phyloP scores from a whole-genome alignment of 2,888 invertebrate genomes.

The Ephialtes manifestator region DNA sequence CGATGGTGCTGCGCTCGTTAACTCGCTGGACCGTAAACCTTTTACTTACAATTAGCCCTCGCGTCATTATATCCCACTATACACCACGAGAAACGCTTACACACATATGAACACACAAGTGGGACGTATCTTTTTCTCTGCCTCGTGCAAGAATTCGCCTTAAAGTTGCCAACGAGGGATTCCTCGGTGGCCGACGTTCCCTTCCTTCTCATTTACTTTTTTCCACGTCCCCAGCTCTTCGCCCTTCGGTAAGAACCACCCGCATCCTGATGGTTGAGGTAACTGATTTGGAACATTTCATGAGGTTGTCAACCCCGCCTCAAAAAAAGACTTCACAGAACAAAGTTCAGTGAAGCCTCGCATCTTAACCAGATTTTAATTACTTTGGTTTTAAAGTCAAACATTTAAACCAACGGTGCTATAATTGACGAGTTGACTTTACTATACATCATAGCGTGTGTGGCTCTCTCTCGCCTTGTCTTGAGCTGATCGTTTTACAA shows the following conservation, averaged over 20 bases:
- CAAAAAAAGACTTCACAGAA: neutral
- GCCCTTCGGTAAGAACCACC: conserved; percentile 53
- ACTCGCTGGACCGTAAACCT: conserved; percentile 71
- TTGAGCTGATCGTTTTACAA: conserved; percentile 39
- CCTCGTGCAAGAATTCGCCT: conserved; percentile 27
- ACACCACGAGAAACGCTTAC: conserved; percentile 1
- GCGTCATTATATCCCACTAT: conserved; percentile 66
- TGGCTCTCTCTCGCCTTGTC: neutral
- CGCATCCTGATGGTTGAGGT: neutral
- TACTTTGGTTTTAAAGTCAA: conserved; percentile 18
- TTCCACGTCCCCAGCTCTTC: neutral
- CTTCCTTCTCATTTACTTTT: conserved; percentile 37
- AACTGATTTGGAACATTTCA: neutral
- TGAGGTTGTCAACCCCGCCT: conserved; percentile 14
- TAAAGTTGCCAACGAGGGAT: conserved; percentile 34
- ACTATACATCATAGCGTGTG: conserved; percentile 12
- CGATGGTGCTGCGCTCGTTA: conserved; percentile 67
- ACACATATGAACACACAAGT: neutral
- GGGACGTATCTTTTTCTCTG: conserved; percentile 26
- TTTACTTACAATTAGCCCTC: conserved; percentile 71
- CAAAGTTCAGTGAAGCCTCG: conserved; percentile 13
- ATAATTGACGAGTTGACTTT: neutral
- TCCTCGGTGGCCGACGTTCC: conserved; percentile 28
- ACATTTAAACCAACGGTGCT: neutral
- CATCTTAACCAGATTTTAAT: conserved; percentile 11